phyloP scores from a whole-genome alignment of 2,888 invertebrate genomes.

The Xylophagus ater region DNA sequence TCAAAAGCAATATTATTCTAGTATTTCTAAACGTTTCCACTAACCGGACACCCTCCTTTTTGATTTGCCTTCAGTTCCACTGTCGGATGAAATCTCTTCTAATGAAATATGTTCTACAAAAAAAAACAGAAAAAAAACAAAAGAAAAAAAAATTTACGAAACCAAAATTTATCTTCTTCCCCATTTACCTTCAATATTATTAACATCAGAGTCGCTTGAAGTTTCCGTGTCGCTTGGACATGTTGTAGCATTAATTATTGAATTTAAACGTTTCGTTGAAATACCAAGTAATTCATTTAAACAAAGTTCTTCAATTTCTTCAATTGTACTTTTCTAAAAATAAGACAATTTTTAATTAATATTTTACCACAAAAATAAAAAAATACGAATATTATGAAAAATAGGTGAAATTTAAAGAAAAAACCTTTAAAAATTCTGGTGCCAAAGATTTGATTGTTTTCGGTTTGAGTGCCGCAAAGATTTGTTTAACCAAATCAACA shows the following conservation, averaged over 20 bases:
- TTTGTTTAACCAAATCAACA: slow-evolving; percentile 48
- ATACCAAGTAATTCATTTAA: slow-evolving; percentile 51
- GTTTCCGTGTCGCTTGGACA: slow-evolving; percentile 39
- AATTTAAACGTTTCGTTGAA: slow-evolving; percentile 48
- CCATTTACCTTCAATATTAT: slow-evolving; percentile 29
- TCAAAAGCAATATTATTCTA: too few species aligned
- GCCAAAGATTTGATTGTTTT: slow-evolving; percentile 47
- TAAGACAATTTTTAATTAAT: too few species aligned
- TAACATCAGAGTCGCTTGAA: slow-evolving; percentile 35
- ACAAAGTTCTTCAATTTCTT: slow-evolving; percentile 48
- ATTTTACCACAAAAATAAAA: too few species aligned
- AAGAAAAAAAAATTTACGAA: background rate
- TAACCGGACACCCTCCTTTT: too few species aligned
- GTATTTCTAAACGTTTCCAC: too few species aligned
- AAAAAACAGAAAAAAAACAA: slow-evolving; percentile 3
- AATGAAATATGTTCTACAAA: slow-evolving; percentile 46
- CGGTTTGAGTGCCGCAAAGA: slow-evolving; percentile 45
- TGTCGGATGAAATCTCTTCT: slow-evolving; percentile 48
- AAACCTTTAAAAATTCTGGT: slow-evolving; percentile 42
- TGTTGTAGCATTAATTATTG: slow-evolving; percentile 39
- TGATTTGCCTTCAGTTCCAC: slow-evolving; percentile 26
- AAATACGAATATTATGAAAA: background rate
- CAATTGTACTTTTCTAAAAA: slow-evolving; percentile 30
- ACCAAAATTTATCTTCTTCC: too few species aligned
- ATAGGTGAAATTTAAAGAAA: background rate